Conservation (phyloP, 2,888 invertebrate species). For the Netelia inedita region DNA sequence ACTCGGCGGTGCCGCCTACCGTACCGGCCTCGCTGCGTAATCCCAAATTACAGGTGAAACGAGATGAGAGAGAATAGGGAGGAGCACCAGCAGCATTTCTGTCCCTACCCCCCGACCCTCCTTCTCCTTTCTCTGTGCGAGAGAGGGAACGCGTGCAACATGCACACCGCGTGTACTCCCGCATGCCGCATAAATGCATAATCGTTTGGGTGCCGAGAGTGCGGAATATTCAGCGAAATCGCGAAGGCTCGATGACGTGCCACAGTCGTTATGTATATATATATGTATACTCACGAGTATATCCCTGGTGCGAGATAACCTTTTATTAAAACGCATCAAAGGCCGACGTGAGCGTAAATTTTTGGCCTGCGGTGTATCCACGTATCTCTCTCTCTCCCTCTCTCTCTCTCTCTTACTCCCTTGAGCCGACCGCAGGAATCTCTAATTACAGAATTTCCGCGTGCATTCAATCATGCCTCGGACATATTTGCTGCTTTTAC, state of each 20-base stretch:
- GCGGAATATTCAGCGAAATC: conserved; percentile 69
- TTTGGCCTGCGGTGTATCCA: conserved; percentile 21
- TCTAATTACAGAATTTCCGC: conserved; percentile 51
- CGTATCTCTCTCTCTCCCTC: conserved; percentile 29
- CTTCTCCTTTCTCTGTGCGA: conserved; percentile 44
- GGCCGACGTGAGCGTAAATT: conserved; percentile 58
- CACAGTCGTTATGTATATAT: conserved; percentile 55
- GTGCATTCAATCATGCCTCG: conserved; percentile 41
- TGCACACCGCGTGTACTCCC: conserved; percentile 54
- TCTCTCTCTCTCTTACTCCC: background rate
- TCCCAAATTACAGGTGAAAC: conserved; percentile 68
- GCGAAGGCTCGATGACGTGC: conserved; percentile 60
- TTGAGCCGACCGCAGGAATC: conserved; percentile 39
- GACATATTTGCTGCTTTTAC: conserved; percentile 25
- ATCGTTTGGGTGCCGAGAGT: conserved; percentile 58
- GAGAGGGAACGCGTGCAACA: conserved; percentile 57
- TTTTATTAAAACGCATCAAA: conserved; percentile 66
- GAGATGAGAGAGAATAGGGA: conserved; percentile 50
- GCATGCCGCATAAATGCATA: conserved; percentile 65
- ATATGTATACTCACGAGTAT: conserved; percentile 40
- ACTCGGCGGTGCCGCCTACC: conserved; percentile 52
- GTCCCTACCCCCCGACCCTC: conserved; percentile 36
- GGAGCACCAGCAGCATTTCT: conserved; percentile 52
- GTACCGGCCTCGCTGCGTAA: conserved; percentile 55
- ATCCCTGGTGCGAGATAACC: conserved; percentile 48